Evolutionary conservation across 2,888 invertebrate species (phyloP).

Genomic region (Meteorus cinctellus): DNA sequence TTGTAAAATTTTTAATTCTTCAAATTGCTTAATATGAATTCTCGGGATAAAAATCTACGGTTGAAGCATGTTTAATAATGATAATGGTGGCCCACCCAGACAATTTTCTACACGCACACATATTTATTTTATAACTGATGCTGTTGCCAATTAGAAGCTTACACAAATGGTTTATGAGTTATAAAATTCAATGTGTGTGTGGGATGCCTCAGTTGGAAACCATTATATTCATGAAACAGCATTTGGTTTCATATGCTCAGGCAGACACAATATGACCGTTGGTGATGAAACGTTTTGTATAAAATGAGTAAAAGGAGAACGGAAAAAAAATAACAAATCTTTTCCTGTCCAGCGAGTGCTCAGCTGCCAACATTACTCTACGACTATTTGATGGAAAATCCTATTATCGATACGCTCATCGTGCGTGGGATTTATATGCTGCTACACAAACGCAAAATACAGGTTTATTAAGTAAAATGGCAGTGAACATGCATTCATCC

Average conservation of each 20-base stretch:
- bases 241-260: background rate
- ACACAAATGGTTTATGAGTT: slow-evolving; percentile 1
- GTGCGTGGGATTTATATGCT: too few relatives aligned
- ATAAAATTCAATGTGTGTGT: background rate
- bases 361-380: background rate
- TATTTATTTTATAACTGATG: background rate
- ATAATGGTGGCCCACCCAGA: background rate
- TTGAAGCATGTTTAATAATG: slow-evolving; percentile 3
- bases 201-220: background rate
- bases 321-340: background rate
- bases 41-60: background rate
- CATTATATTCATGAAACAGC: slow-evolving; percentile 7
- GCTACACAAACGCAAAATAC: too few relatives aligned
- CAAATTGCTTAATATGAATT: too few relatives aligned
- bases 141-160: too few relatives aligned
- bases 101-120: slow-evolving; percentile 10
- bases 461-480: too few relatives aligned
- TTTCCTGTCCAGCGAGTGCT: background rate
- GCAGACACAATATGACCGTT: background rate
- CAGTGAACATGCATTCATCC: too few relatives aligned
- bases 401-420: too few relatives aligned
- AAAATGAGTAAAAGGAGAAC: background rate
- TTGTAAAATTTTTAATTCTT: too few relatives aligned
- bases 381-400: too few relatives aligned
- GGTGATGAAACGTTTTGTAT: background rate